A percentile compares a stretch with the other conserved stretches of the same genome.
phyloP scores from a whole-genome alignment of 2,113 vertebrate genomes.

The Sprattus sprattus region DNA sequence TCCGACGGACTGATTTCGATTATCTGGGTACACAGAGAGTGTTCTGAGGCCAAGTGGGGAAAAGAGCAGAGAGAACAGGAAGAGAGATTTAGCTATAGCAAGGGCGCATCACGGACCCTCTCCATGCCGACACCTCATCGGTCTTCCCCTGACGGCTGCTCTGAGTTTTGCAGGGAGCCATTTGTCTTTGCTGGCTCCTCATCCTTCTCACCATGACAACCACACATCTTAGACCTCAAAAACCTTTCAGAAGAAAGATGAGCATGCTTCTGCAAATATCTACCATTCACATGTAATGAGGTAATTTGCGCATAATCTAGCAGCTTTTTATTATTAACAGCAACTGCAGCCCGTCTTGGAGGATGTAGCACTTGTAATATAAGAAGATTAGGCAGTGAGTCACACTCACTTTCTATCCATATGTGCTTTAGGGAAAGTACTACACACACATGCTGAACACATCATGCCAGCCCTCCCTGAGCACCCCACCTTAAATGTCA shows the following conservation, averaged over 20 bases:
- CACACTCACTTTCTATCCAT: constrained; percentile 11
- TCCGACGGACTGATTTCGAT: neutral
- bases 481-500: neutral
- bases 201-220: neutral
- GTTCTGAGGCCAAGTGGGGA: neutral
- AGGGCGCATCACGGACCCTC: constrained; percentile 54
- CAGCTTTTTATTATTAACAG: neutral
- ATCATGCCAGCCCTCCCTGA: neutral
- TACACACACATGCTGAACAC: constrained; percentile 6
- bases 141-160: constrained; percentile 43
- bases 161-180: neutral
- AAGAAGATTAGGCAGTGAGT: neutral
- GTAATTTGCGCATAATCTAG: neutral
- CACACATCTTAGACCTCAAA: neutral
- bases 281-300: neutral
- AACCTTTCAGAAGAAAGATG: neutral
- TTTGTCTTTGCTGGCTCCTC: neutral
- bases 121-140: constrained; percentile 48
- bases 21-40: neutral
- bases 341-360: neutral
- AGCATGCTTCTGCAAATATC: neutral
- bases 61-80: neutral
- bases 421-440: neutral
- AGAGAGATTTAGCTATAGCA: constrained; percentile 58
- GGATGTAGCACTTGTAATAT: neutral